phyloP scores from a whole-genome alignment of 1,140 invertebrate species.

The Drosophila albomicans region DNA sequence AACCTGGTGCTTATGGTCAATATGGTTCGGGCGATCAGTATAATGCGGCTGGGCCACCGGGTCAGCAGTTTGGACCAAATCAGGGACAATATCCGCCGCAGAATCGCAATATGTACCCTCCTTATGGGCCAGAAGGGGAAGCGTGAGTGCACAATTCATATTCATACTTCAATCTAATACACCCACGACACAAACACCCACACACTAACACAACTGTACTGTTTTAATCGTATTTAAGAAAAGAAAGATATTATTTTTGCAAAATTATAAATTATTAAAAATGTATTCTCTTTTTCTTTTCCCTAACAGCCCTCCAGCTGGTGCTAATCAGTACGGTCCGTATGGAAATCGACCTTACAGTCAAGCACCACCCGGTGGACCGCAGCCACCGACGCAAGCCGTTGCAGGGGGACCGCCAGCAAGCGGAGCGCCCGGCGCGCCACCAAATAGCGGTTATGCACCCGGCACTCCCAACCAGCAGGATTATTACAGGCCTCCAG shows the following conservation, averaged over 20 bases:
- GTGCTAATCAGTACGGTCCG: conserved; percentile 81
- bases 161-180: conserved; percentile 35
- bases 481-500: conserved; percentile 88
- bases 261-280: not conserved
- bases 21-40: conserved; percentile 85
- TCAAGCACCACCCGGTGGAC: conserved; percentile 77
- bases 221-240: conserved; percentile 19
- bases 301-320: conserved; percentile 66
- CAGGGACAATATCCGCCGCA: conserved; percentile 89
- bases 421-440: conserved; percentile 70
- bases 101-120: conserved; percentile 90
- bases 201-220: conserved; percentile 52
- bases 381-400: conserved; percentile 66
- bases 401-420: conserved; percentile 70
- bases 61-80: conserved; percentile 86
- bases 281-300: not conserved
- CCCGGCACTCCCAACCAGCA: conserved; percentile 87
- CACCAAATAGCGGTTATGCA: conserved; percentile 85
- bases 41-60: conserved; percentile 85
- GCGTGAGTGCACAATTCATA: conserved; percentile 80
- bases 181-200: conserved; percentile 15
- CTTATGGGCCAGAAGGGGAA: conserved; percentile 89
- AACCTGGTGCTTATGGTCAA: conserved; percentile 85
- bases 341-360: conserved; percentile 80
- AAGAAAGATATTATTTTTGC: not conserved